Percentiles rank a stretch among this genome's conserved stretches.
Conservation (phyloP, 2,797 vertebrate species). For the Delichon dasypus region DNA sequence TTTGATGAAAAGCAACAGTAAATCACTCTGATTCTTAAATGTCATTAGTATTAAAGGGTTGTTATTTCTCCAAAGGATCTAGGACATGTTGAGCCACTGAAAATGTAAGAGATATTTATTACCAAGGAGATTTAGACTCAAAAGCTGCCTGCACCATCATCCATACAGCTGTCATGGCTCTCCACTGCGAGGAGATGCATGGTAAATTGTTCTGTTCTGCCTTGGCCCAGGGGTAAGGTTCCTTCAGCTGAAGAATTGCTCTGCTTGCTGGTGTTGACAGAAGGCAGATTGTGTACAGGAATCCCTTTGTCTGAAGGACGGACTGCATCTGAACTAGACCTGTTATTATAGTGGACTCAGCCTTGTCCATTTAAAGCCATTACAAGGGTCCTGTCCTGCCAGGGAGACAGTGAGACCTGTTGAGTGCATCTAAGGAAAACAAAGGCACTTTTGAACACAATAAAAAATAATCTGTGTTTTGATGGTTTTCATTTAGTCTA, state of each 20-base stretch:
- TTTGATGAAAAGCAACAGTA: conserved; percentile 1
- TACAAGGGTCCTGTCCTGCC: not conserved
- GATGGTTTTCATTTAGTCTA: not conserved
- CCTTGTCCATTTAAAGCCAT: not conserved
- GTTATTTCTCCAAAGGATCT: not conserved
- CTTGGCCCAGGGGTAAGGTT: not conserved
- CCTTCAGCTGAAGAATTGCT: conserved; percentile 26
- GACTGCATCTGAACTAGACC: not conserved
- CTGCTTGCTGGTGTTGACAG: not conserved
- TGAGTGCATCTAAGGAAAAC: not conserved
- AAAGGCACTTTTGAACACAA: not conserved
- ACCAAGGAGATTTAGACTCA: not conserved
- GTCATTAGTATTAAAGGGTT: not conserved
- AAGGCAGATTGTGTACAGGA: not conserved
- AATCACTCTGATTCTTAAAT: conserved; percentile 1
- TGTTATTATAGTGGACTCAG: not conserved
- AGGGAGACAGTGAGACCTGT: not conserved
- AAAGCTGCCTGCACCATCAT: not conserved
- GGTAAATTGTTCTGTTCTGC: not conserved
- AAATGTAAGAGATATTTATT: not conserved
- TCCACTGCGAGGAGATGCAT: not conserved
- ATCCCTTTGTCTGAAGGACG: conserved; percentile 1
- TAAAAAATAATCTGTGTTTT: not conserved
- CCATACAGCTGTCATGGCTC: not conserved
- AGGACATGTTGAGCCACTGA: not conserved